A percentile compares a stretch with the other conserved stretches of the same genome.
These are phyloP conservation scores for Porphyrio hochstetteri DNA, from an alignment of 2,113 vertebrate species.

Conservation along the genomic window DNA sequence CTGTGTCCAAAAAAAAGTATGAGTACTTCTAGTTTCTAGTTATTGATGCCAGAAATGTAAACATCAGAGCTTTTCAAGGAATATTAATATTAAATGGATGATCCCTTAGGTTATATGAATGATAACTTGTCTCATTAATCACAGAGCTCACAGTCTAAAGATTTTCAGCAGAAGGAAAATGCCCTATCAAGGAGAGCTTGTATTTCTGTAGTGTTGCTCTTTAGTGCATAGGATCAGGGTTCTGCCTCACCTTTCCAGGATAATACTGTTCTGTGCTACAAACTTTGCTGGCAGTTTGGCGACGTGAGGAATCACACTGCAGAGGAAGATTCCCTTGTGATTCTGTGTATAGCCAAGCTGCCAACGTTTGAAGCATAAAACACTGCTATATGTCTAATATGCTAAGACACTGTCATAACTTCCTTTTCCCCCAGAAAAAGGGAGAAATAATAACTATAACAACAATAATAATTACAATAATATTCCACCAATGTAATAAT, in stretches of 20 bases:
- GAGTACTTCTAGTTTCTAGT: background rate
- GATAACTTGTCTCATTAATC: background rate
- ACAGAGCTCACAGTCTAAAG: background rate
- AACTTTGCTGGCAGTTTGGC: background rate
- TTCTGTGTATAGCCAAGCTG: background rate
- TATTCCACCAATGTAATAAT: background rate
- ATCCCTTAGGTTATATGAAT: background rate
- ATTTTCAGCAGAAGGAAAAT: background rate
- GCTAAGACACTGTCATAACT: background rate
- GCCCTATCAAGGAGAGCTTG: background rate
- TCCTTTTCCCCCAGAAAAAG: background rate
- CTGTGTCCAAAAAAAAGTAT: background rate
- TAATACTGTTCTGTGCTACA: background rate
- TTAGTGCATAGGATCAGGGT: background rate
- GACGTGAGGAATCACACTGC: background rate
- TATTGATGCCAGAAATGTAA: background rate
- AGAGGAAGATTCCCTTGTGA: background rate
- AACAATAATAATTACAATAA: no score
- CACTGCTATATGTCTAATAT: background rate
- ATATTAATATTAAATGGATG: background rate
- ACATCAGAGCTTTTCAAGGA: background rate
- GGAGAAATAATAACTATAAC: background rate
- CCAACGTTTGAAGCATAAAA: background rate
- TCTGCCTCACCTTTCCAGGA: background rate
- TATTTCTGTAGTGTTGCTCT: background rate